Conservation (phyloP, 2,113 vertebrate species). For the Microcebus griseorufus region DNA sequence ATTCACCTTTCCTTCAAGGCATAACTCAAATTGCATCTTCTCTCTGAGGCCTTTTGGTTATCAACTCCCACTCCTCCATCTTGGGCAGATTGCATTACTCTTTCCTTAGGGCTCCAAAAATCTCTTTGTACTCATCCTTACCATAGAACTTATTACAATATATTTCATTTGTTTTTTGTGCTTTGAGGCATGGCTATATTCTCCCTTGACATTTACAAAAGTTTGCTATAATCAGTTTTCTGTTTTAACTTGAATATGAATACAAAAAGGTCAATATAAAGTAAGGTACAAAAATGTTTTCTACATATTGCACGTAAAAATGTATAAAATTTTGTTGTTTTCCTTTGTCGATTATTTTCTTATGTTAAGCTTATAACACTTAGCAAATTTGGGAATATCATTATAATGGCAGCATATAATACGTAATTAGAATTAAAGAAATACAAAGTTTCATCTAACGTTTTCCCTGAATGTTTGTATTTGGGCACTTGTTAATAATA, state of each 20-base stretch:
- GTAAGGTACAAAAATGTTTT: background rate
- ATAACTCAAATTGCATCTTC: conserved; percentile 51
- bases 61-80: background rate
- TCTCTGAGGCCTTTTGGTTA: background rate
- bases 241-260: conserved; percentile 36
- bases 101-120: background rate
- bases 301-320: background rate
- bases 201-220: conserved; percentile 53
- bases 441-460: background rate
- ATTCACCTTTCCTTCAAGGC: conserved; percentile 47
- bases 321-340: background rate
- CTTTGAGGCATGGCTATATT: background rate
- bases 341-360: background rate
- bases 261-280: conserved; percentile 14
- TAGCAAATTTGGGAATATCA: background rate
- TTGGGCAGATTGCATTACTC: background rate
- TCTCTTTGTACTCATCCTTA: background rate
- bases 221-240: conserved; percentile 51
- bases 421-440: conserved; percentile 9
- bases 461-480: background rate
- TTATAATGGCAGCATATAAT: background rate
- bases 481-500: background rate
- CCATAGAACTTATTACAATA: background rate
- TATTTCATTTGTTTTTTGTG: conserved; percentile 36
- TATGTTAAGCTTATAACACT: background rate